Base-by-base conservation (phyloP, 2,797 vertebrate species). In the Sebastes cheni region DNA sequence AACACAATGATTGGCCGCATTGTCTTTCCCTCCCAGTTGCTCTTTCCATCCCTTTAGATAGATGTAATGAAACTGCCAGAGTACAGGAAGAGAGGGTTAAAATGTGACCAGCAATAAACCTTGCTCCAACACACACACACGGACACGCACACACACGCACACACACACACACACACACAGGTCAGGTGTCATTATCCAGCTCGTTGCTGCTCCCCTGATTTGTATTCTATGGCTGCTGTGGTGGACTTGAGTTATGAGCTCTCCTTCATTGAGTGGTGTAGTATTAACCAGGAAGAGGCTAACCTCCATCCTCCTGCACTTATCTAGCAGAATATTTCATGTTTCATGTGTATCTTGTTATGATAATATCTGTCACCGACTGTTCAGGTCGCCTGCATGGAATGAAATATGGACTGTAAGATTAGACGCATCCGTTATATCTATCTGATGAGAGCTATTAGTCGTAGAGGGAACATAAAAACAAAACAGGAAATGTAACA, bases 91-190 rank as follows among this genome's bases (percentile, higher is more conserved):
- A 75, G 23, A 67, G 56, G 81, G 90, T 92, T 90, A 84, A 93
- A 91, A 89, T 89, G 91, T 93, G 84, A 92, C 91, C 84, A 83
- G 81, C 75, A 82, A 81, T 89, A 87, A 81, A 80, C 64, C 23
- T 71, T 27, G 30, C 42, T 9, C n/a, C 30, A 46, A 71, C 76
- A 64, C 72, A 75, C 81, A 39, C 55, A 39, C 69, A 39, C n/a
- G n/a, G n/a, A n/a, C 72, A 67, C 66, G 32, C 61, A 70, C 79
- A 65, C 25, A 50, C 81, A 27, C 27, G 27, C 4, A 5, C 25
- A 42, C 42, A 77, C 71, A 81, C 66, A 3, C 36, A 14, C 39
- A 42, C 42, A 77, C 71, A 81, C 66, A 65, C 60, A 60, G 36
- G 36, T 36, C 25, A 25, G 39, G 72, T 60, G 67, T 61, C 70